Evolutionary conservation across 2,113 vertebrate genomes (phyloP).

Genomic region (Microtus montanus): DNA sequence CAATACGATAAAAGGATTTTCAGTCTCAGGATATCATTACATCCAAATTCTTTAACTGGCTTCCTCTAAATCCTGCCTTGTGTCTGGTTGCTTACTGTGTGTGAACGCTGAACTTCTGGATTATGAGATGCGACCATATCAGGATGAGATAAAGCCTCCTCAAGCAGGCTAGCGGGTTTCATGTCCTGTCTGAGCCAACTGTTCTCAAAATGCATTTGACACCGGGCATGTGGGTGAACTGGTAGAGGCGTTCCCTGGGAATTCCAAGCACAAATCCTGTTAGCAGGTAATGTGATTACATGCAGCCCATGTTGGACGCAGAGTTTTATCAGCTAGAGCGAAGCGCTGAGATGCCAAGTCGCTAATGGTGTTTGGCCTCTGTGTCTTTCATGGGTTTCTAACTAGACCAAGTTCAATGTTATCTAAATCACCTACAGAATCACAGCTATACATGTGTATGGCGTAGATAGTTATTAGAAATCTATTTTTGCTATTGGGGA

Average conservation of each 20-base stretch:
- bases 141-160: constrained; percentile 51
- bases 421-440: constrained; percentile 74
- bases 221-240: not conserved
- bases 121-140: constrained; percentile 23
- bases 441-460: constrained; percentile 62
- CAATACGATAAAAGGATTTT: not conserved
- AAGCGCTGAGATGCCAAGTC: constrained; percentile 55
- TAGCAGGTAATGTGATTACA: constrained; percentile 60
- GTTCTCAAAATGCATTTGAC: constrained; percentile 7
- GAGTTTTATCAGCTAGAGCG: constrained; percentile 27
- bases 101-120: constrained; percentile 47
- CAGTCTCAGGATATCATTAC: constrained; percentile 18
- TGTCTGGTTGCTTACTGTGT: constrained; percentile 12
- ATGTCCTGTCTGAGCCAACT: not conserved
- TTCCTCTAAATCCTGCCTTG: constrained; percentile 49
- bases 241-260: constrained; percentile 6
- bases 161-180: constrained; percentile 56
- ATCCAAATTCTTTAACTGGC: not conserved
- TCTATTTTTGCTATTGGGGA: constrained; percentile 71
- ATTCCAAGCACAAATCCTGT: constrained; percentile 63
- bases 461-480: constrained; percentile 73
- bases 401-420: constrained; percentile 75
- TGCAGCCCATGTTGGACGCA: not conserved
- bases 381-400: constrained; percentile 79
- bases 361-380: constrained; percentile 74